Conservation (phyloP, 2,888 invertebrate genomes). For the Drosophila setosimentum region DNA sequence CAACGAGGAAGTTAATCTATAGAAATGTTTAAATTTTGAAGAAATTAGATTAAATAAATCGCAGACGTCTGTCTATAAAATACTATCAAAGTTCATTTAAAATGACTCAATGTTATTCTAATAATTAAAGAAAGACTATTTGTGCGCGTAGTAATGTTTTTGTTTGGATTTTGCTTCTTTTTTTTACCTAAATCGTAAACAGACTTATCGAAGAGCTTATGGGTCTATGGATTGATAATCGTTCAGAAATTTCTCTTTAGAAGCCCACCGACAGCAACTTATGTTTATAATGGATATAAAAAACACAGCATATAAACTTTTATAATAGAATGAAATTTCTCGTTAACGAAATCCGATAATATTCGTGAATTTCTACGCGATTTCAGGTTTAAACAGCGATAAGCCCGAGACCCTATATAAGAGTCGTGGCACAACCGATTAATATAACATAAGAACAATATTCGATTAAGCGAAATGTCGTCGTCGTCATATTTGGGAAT, state of each 20-base stretch:
- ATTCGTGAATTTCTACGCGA: conserved; percentile 49
- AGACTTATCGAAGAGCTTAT: conserved; percentile 55
- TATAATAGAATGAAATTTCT: conserved; percentile 64
- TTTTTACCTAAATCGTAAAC: conserved; percentile 32
- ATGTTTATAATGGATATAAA: conserved; percentile 81
- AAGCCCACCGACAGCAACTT: conserved; percentile 68
- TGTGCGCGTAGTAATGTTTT: neutral
- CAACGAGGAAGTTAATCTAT: conserved; percentile 22
- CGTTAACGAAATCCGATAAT: conserved; percentile 61
- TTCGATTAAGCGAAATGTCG: conserved; percentile 37
- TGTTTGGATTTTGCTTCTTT: neutral
- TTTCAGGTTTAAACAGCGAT: conserved; percentile 47
- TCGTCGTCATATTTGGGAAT: conserved; percentile 40
- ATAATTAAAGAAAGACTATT: neutral
- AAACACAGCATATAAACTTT: conserved; percentile 50
- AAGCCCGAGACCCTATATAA: conserved; percentile 59
- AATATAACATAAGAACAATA: conserved; percentile 11
- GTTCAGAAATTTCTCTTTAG: conserved; percentile 50
- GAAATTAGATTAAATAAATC: conserved; percentile 33
- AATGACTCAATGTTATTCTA: conserved; percentile 20
- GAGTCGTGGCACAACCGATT: conserved; percentile 4
- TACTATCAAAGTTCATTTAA: conserved; percentile 31
- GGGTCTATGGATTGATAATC: conserved; percentile 37
- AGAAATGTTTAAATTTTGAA: conserved; percentile 5
- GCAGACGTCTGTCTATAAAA: conserved; percentile 9